Base-by-base conservation (phyloP, 2,888 invertebrate genomes). In the Brachycybe producta region DNA sequence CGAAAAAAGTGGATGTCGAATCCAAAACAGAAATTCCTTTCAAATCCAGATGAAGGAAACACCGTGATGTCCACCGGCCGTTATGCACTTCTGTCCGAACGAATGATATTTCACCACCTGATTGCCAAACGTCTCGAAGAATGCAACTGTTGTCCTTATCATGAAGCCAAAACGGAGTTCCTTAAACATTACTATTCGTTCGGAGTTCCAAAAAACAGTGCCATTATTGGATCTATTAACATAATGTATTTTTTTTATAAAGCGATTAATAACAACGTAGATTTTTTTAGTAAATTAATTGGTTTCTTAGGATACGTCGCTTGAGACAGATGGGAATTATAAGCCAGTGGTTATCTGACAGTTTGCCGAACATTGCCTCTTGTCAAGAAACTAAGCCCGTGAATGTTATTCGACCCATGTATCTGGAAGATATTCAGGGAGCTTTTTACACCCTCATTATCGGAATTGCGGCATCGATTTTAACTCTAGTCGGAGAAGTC, bases 121-220 rank as follows among this genome's bases (percentile, higher is more conserved):
- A 50, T 50, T 17, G 32, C 26, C 15, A n/a, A 26, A 19, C 35
- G 34, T 36, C 23, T 50, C 15, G n/a, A 32, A 24, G 11, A 44
- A 8, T 44, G 50, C n/a, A 35, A 34, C 4, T 44, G 44, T 26
- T 50, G 50, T 17, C 50, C 50, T 1, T 50, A 23, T 24, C 44
- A 50, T 26, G 44, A 35, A n/a, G 42, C 50, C 5, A 43, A 42
- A 34, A 35, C 32, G 8, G 43, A 44, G 5, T 50, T 50, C 28
- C 44, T 50, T 7, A 50, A 32, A 13, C 50, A 50, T n/a, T 44
- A 50, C 27, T 50, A 50, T 38, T 43, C 50, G 8, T 44, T 50
- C 23, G 36, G 35, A 28, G n/a, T 35, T 7, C 43, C 43, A 3
- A 50, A 42, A 19, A 43, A 50, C 27, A 50, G 50, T 30, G 24